phyloP scores from a whole-genome alignment of 1,140 invertebrate species.

The Penaeus vannamei region DNA sequence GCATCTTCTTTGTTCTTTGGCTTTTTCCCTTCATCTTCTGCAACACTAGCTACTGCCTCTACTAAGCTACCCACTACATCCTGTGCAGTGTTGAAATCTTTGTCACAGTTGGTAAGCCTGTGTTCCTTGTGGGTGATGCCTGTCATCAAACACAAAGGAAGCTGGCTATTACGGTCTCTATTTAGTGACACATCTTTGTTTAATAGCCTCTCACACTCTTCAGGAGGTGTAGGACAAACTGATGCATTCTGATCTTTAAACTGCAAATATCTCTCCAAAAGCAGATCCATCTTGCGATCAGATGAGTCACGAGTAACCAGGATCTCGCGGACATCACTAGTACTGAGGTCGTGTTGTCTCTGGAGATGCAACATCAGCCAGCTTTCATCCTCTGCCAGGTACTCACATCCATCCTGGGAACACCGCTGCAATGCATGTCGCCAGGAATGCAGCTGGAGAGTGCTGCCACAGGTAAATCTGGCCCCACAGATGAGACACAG shows the following conservation, averaged over 20 bases:
- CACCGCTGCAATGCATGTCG: conserved; percentile 44
- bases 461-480: background rate
- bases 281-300: conserved; percentile 37
- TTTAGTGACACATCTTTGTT: no score
- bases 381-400: conserved; percentile 48
- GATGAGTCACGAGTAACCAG: background rate
- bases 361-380: conserved; percentile 52
- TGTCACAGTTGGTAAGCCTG: no score
- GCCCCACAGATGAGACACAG: conserved; percentile 36
- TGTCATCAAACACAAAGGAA: no score
- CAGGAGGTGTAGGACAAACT: background rate
- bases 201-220: no score
- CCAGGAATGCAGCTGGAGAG: conserved; percentile 20
- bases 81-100: background rate
- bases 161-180: no score
- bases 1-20: conserved; percentile 1
- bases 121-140: no score
- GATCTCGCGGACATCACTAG: background rate
- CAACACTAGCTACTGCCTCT: conserved; percentile 41
- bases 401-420: conserved; percentile 17
- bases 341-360: background rate
- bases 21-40: conserved; percentile 36
- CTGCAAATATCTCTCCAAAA: conserved; percentile 35
- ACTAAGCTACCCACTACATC: conserved; percentile 27
- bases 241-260: background rate